Evolutionary conservation across 2,113 vertebrate genomes (phyloP).

Genomic region (Oncorhynchus masou): DNA sequence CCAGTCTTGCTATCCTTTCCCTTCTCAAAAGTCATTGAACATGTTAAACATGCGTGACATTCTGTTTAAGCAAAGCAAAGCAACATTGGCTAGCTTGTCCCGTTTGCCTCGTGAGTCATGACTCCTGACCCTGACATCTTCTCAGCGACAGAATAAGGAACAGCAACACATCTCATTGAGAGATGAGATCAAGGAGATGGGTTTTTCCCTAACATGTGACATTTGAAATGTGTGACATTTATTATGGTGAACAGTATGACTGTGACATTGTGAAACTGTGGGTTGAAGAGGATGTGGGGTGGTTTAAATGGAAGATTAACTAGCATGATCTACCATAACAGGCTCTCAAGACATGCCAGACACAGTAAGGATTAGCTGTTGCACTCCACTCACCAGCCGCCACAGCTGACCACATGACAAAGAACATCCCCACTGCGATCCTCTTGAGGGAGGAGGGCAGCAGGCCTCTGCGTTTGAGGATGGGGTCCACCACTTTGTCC

Average conservation of each 20-base stretch:
- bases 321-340: background rate
- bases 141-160: background rate
- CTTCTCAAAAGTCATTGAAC: background rate
- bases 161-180: background rate
- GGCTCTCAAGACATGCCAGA: background rate
- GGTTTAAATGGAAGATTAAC: background rate
- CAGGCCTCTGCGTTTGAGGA: slow-evolving; percentile 83
- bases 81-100: background rate
- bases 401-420: slow-evolving; percentile 96
- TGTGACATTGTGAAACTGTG: background rate
- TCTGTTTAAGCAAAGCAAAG: background rate
- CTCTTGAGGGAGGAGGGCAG: slow-evolving; percentile 91
- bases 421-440: slow-evolving; percentile 98
- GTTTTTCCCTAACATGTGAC: background rate
- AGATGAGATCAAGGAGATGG: background rate
- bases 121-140: background rate
- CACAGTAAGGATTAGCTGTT: background rate
- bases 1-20: background rate
- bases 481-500: slow-evolving; percentile 91
- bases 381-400: slow-evolving; percentile 85
- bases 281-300: background rate
- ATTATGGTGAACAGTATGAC: background rate
- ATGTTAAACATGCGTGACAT: background rate
- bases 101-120: too few species aligned
- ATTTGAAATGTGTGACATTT: background rate